Evolutionary conservation across 2,113 vertebrate species (phyloP).

Genomic region (Leptobrachium ailaonicum): DNA sequence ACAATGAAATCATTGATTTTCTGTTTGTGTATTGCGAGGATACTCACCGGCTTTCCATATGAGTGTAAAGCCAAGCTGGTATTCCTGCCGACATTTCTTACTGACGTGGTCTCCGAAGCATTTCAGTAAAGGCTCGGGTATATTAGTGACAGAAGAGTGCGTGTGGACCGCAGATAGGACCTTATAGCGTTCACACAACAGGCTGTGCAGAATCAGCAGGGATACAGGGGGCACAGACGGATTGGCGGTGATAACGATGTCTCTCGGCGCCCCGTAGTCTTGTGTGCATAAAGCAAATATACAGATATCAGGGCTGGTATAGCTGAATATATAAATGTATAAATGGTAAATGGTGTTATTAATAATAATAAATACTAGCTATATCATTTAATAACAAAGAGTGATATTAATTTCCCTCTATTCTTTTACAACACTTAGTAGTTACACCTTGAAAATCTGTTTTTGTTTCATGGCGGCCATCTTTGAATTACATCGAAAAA

Average conservation of each 20-base stretch:
- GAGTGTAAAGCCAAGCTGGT: constrained; percentile 92
- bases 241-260: constrained; percentile 93
- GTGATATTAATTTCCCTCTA: too few relatives aligned
- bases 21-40: too few relatives aligned
- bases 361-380: too few relatives aligned
- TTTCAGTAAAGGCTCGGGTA: constrained; percentile 79
- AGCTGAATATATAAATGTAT: too few relatives aligned
- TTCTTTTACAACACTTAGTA: too few relatives aligned
- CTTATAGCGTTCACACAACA: constrained; percentile 83
- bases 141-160: constrained; percentile 79
- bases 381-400: too few relatives aligned
- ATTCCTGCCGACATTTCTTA: constrained; percentile 77
- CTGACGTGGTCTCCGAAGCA: constrained; percentile 84
- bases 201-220: constrained; percentile 83
- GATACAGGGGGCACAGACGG: constrained; percentile 83
- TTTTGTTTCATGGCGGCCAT: too few relatives aligned
- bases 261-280: constrained; percentile 86
- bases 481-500: too few relatives aligned
- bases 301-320: neutral
- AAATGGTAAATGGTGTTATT: too few relatives aligned
- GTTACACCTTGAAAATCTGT: too few relatives aligned
- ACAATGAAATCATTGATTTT: too few relatives aligned
- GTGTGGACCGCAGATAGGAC: constrained; percentile 87
- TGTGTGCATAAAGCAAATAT: constrained; percentile 52
- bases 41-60: constrained; percentile 96